Conservation (phyloP, 1,140 invertebrate genomes). For the Rhopalosiphum maidis region DNA sequence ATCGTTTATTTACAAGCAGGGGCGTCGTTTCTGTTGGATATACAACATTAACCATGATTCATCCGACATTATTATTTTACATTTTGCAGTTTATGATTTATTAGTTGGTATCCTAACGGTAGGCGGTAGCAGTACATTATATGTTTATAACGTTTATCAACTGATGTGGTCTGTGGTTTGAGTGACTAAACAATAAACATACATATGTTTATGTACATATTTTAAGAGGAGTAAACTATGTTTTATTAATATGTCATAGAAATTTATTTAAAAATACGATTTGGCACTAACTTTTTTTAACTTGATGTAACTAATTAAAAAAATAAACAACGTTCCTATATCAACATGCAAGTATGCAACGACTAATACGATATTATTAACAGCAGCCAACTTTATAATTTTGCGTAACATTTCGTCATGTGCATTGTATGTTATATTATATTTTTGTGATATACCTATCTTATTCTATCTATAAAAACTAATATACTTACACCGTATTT, state of each 20-base stretch:
- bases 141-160: conserved; percentile 22
- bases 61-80: conserved; percentile 22
- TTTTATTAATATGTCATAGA: neutral
- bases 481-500: neutral
- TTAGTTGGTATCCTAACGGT: too few species aligned
- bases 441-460: neutral
- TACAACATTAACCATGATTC: neutral
- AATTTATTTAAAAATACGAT: neutral
- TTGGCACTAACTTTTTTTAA: neutral
- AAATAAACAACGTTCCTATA: neutral
- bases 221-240: neutral
- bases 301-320: neutral
- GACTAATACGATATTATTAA: neutral
- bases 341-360: neutral
- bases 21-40: conserved; percentile 1
- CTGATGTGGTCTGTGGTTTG: neutral
- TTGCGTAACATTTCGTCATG: neutral
- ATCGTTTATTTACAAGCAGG: conserved; percentile 4
- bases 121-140: neutral
- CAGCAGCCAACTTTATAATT: neutral
- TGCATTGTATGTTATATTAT: neutral
- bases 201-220: neutral
- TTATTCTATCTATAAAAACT: neutral
- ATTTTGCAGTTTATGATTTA: conserved; percentile 30
- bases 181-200: neutral